Base-by-base conservation (phyloP, 1,140 invertebrate species). In the Apis laboriosa region DNA sequence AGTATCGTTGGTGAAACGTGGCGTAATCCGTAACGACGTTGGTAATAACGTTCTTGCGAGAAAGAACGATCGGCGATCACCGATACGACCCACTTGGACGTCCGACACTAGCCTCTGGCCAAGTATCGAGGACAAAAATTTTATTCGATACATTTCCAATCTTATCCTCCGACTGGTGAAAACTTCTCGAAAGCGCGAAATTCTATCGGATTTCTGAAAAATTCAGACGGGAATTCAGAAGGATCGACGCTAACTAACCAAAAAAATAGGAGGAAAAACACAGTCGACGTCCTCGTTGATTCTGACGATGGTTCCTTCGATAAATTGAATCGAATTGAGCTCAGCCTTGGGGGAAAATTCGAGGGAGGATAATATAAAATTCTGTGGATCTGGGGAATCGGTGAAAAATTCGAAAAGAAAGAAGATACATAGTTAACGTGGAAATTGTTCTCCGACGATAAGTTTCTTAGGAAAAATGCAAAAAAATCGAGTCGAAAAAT, bases 21-120 rank as follows among this genome's bases (percentile, higher is more conserved):
- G 34, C 79, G 79, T 81, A 80, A 80, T 75, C 71, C 21, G 79
- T 80, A 81, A 75, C 79, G 51, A 75, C 34, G 72, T 58, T 55
- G 21, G 73, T 75, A 81, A 81, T 70, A 81, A 67, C 71, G 72
- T 81, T 81, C 53, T 81, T 67, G 60, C 58, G 61, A 24, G 71
- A 24, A 28, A 55, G 15, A 64, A 64, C 78, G 78, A 66, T 66
- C 78, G 77, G 11, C 77, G 34, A 78, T 78, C 21, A 24, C 64
- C 55, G 56, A 8, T 24, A 21, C 77, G 77, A 70, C 77, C 77
- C 66, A 78, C 66, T 78, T 78, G 12, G n/a, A 13, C 28, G 21
- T 63, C 78, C 8, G 24, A 34, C 3, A 70, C 34, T 4, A 34
- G 60, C 51, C 71, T 15, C 67, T 17, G 24, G 67, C 58, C 53